These are phyloP conservation scores for Carduelis carduelis DNA, from an alignment of 2,797 vertebrate genomes.

Conservation along the genomic window DNA sequence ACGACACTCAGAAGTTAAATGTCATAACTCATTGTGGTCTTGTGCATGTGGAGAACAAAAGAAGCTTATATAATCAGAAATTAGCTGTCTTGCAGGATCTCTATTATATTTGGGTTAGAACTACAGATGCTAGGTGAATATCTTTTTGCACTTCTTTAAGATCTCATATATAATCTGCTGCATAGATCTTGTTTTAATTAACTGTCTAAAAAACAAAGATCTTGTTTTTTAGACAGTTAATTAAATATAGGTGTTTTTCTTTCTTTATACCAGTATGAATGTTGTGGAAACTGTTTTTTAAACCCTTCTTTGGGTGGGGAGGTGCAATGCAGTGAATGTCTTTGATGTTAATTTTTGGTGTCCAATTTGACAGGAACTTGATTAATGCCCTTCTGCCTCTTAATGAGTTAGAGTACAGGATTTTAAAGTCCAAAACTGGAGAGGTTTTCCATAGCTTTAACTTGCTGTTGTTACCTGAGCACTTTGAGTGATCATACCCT, in stretches of 20 bases:
- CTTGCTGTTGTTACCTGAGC: not conserved
- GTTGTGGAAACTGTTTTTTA: not conserved
- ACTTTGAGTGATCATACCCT: not conserved
- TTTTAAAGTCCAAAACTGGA: not conserved
- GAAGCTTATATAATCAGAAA: not conserved
- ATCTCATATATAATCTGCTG: not conserved
- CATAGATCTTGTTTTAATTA: too few species aligned
- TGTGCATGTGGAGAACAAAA: not conserved
- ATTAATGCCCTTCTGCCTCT: not conserved
- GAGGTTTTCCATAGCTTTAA: not conserved
- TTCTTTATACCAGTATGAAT: not conserved
- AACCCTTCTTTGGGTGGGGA: not conserved
- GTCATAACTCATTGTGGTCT: not conserved
- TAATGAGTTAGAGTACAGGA: not conserved
- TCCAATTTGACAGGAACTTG: not conserved
- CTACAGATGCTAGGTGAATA: not conserved
- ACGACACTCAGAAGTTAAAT: not conserved
- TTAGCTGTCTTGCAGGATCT: not conserved
- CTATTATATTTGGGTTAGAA: not conserved
- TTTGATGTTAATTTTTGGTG: not conserved
- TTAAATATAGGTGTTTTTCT: not conserved
- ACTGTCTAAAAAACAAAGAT: not conserved
- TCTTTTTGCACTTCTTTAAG: not conserved
- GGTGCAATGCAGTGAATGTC: not conserved
- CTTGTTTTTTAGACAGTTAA: not conserved